Conservation (phyloP, 1,140 invertebrate species). For the Drosophila tsacasi region DNA sequence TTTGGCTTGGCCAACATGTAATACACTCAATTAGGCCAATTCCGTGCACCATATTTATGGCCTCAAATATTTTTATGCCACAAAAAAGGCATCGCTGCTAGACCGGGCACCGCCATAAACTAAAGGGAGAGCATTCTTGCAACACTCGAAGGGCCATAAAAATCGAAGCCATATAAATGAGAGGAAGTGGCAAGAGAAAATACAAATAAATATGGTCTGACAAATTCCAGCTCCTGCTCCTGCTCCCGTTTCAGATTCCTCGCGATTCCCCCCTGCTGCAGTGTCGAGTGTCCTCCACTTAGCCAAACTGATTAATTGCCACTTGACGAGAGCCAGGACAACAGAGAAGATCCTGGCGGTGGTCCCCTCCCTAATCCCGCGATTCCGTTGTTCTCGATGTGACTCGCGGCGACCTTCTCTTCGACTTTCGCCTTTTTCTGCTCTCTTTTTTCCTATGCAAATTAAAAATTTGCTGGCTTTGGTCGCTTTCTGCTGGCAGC, state of each 20-base stretch:
- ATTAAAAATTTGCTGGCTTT: constrained; percentile 66
- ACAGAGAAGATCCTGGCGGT: constrained; percentile 2
- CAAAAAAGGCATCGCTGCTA: constrained; percentile 18
- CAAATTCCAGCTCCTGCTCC: constrained; percentile 36
- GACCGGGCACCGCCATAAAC: constrained; percentile 63
- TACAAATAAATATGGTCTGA: constrained; percentile 33
- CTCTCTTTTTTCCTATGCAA: constrained; percentile 47
- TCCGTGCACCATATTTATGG: constrained; percentile 70
- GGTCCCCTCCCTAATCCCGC: constrained; percentile 37
- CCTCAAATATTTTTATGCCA: constrained; percentile 73
- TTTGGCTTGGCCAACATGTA: constrained; percentile 59
- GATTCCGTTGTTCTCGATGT: constrained; percentile 24
- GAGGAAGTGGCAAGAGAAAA: constrained; percentile 27
- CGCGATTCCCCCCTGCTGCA: constrained; percentile 17
- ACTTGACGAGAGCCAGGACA: constrained; percentile 52
- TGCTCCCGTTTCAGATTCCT: neutral
- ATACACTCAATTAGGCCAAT: constrained; percentile 80
- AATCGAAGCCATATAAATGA: constrained; percentile 78
- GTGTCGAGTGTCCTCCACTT: constrained; percentile 51
- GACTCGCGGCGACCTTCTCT: constrained; percentile 16
- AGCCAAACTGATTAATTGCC: constrained; percentile 76
- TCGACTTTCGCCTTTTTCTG: neutral
- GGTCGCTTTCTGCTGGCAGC: constrained; percentile 48
- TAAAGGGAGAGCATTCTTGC: constrained; percentile 39
- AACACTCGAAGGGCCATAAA: constrained; percentile 55